Evolutionary conservation across 1,140 invertebrate genomes (phyloP), one percentile per base, ranked within the genome.

Genomic region (Diachasmimorpha longicaudata): DNA sequence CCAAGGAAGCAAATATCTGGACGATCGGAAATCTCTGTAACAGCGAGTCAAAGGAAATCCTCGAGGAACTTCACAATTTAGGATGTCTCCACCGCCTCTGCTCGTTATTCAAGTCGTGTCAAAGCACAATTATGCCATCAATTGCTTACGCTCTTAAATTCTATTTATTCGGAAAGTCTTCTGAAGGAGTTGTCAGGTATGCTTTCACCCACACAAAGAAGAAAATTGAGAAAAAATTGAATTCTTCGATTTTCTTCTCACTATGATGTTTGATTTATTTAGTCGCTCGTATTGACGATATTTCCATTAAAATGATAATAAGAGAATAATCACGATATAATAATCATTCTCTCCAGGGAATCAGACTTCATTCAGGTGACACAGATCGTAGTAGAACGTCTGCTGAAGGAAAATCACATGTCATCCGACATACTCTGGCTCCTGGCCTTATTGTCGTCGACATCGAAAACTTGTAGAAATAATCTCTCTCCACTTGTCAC

Each of bases 21-120:
- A 88, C 87, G 36, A 84, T 89, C 25, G 87, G 87, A 76, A 89
- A 89, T 79, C 81, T 88, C 13, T 73, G 80, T 31, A 66, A 66
- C 21, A 77, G 71, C 23, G 84, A 81, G 39, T 85, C 81, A 39
- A 16, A 73, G 9, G 83, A 82, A 31, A 79, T 82, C 6, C 84
- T 87, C 44, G 76, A 79, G 68, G 81, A 83, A 71, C 48, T 89
- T n/a, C 79, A 85, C 39, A 81, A 84, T 9, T 86, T 88, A 76
- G 81, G 80, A 23, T 85, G 83, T 14, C 44, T 87, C 0, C 82
- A 82, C 67, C 80, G 79, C 73, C 78, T 89, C 46, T 79, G 82
- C 58, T 84, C 79, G 25, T 72, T 87, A 63, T 73, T 85, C n/a
- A 46, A 70, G 1, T 78, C 85, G 13, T 83, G 83, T 48, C 78